Percentiles rank a stretch among this genome's conserved stretches.
Evolutionary conservation across 2,888 invertebrate species (phyloP).

Genomic region (Lycocerus yunnanus): DNA sequence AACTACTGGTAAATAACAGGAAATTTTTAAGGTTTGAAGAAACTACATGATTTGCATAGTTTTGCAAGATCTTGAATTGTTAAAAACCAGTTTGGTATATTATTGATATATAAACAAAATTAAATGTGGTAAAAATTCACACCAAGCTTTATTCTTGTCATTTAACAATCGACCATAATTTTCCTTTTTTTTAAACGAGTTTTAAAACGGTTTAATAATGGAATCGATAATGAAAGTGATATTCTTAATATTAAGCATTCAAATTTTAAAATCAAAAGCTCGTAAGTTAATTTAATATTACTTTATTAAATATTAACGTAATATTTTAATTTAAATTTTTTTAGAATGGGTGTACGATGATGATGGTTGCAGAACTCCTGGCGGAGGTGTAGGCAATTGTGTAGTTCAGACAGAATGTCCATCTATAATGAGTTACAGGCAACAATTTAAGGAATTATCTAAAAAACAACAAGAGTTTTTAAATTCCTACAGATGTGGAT

Average conservation of each 20-base stretch:
- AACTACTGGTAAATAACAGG: too few species aligned
- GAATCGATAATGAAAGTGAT: not conserved
- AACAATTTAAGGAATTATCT: not conserved
- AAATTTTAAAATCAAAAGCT: not conserved
- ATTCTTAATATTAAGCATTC: not conserved
- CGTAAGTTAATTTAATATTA: too few species aligned
- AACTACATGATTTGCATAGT: not conserved
- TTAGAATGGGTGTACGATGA: constrained; percentile 29
- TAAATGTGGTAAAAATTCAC: too few species aligned
- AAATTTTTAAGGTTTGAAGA: not conserved
- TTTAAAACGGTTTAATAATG: not conserved
- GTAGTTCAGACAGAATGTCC: constrained; percentile 43
- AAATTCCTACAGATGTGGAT: constrained; percentile 7
- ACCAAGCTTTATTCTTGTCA: too few species aligned
- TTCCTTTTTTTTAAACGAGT: not conserved
- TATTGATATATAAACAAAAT: not conserved
- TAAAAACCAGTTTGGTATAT: not conserved
- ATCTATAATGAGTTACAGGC: constrained; percentile 23
- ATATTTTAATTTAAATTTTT: not conserved
- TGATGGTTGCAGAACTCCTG: constrained; percentile 48
- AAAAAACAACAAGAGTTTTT: not conserved
- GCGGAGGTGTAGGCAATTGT: constrained; percentile 49
- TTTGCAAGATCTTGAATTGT: not conserved
- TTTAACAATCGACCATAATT: not conserved
- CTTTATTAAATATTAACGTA: too few species aligned